Conservation (phyloP, 2,113 vertebrate genomes). For the Danionella cerebrum region DNA sequence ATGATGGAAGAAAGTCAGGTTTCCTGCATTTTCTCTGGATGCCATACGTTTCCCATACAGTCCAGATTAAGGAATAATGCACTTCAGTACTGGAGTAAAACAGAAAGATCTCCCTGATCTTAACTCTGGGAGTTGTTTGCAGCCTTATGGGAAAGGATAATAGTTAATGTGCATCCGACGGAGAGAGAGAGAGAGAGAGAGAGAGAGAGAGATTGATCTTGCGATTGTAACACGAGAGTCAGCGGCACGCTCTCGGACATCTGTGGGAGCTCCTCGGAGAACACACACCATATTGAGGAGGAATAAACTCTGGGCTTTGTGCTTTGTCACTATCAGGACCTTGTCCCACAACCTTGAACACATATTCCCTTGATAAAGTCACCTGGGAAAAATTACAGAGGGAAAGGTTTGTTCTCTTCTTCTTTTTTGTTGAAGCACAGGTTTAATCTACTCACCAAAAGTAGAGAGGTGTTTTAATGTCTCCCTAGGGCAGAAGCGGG, state of each 20-base stretch:
- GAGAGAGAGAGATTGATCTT: constrained; percentile 40
- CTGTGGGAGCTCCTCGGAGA: constrained; percentile 44
- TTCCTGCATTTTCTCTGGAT: no score
- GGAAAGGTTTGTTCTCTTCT: constrained; percentile 38
- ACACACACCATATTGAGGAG: constrained; percentile 47
- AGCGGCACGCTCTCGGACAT: constrained; percentile 42
- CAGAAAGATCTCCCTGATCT: constrained; percentile 42
- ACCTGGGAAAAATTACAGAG: constrained; percentile 42
- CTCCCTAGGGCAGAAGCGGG: constrained; percentile 26
- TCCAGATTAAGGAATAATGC: no score
- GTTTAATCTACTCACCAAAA: constrained; percentile 47
- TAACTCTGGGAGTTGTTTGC: constrained; percentile 46
- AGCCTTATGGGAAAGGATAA: constrained; percentile 39
- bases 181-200: constrained; percentile 32
- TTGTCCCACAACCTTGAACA: constrained; percentile 52
- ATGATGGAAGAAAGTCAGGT: no score
- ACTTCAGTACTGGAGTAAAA: constrained; percentile 34
- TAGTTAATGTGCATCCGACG: constrained; percentile 40
- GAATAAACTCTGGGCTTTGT: constrained; percentile 39
- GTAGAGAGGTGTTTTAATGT: constrained; percentile 39
- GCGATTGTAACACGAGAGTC: constrained; percentile 37
- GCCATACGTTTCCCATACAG: no score
- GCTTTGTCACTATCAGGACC: constrained; percentile 54
- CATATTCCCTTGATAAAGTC: constrained; percentile 44
- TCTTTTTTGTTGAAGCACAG: constrained; percentile 36